Evolutionary conservation across 2,888 invertebrate genomes (phyloP).

Genomic region (Leucophenga montana): DNA sequence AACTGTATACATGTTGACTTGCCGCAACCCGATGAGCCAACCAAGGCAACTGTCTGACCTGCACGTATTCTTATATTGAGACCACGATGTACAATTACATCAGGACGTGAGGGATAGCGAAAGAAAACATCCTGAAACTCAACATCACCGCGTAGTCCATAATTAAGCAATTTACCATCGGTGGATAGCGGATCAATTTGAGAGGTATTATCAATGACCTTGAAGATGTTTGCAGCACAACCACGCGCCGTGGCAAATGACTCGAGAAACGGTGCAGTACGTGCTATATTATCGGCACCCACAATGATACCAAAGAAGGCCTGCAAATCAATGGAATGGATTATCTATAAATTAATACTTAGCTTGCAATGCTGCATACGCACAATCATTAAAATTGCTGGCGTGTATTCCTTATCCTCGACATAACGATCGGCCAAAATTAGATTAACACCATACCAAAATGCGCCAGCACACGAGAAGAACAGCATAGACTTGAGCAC

Average conservation of each 20-base stretch:
- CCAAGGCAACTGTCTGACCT: conserved; percentile 83
- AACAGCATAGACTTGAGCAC: conserved; percentile 84
- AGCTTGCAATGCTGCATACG: conserved; percentile 61
- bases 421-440: conserved; percentile 79
- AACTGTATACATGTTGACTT: conserved; percentile 88
- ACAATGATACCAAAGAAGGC: conserved; percentile 84
- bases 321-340: conserved; percentile 38
- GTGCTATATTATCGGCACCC: conserved; percentile 85
- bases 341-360: too few relatives aligned
- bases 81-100: conserved; percentile 82
- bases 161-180: conserved; percentile 77
- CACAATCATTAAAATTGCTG: conserved; percentile 83
- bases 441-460: conserved; percentile 87
- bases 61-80: conserved; percentile 77
- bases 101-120: conserved; percentile 84
- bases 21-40: conserved; percentile 85
- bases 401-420: conserved; percentile 78
- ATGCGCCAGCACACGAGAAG: conserved; percentile 82
- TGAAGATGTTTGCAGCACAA: conserved; percentile 82
- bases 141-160: conserved; percentile 79
- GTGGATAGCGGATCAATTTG: conserved; percentile 81
- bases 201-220: conserved; percentile 83
- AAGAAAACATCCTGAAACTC: conserved; percentile 82
- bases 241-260: conserved; percentile 82
- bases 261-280: conserved; percentile 84